A percentile compares a stretch with the other conserved stretches of the same genome.
These are phyloP conservation scores for Ommatoiulus sabulosus DNA, from an alignment of 2,888 invertebrate species.

Conservation along the genomic window DNA sequence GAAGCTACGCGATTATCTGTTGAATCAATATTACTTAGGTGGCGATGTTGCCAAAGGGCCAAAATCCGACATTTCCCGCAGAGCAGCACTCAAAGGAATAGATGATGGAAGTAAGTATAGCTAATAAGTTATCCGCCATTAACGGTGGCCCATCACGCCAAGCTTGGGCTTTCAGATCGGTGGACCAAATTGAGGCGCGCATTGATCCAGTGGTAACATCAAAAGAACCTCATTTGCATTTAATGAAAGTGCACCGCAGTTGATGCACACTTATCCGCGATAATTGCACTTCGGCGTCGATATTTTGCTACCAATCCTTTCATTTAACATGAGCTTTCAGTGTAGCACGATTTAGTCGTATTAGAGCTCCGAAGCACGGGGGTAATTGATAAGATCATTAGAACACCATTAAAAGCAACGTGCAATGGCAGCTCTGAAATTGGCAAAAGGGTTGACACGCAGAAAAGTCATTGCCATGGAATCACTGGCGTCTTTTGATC, in stretches of 20 bases:
- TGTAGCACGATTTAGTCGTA: neutral
- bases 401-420: neutral
- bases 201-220: constrained; percentile 10
- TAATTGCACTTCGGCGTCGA: neutral
- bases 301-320: neutral
- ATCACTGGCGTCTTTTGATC: neutral
- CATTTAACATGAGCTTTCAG: neutral
- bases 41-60: neutral
- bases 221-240: constrained; percentile 19
- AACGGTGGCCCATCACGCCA: neutral
- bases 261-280: neutral
- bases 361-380: neutral
- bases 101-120: constrained; percentile 5
- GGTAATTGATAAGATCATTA: neutral
- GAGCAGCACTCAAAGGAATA: neutral
- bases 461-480: no score
- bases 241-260: neutral
- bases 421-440: neutral
- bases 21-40: neutral
- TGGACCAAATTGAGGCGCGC: neutral
- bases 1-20: neutral
- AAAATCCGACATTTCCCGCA: neutral
- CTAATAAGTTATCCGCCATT: neutral
- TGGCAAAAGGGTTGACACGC: neutral
- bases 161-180: neutral